A percentile compares a stretch with the other conserved stretches of the same genome.
These are phyloP conservation scores for Tylochromis polylepis DNA, from an alignment of 2,113 vertebrate species.

Conservation along the genomic window DNA sequence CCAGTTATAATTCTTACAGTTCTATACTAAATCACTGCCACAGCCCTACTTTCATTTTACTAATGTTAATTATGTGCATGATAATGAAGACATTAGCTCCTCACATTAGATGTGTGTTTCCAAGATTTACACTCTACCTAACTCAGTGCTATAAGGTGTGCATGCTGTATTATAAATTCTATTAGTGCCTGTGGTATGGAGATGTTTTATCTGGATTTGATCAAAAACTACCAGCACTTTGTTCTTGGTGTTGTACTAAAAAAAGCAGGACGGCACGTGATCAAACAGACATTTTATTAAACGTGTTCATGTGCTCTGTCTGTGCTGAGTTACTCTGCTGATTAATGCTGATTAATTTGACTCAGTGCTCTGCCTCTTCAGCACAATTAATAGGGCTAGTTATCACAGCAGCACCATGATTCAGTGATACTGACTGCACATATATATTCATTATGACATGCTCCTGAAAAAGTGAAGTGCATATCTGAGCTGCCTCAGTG, in stretches of 20 bases:
- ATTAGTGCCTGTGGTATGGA: background rate
- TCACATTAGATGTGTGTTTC: background rate
- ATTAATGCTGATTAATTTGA: conserved; percentile 40
- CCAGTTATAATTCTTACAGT: background rate
- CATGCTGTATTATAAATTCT: background rate
- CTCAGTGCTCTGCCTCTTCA: background rate
- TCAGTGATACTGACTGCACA: background rate
- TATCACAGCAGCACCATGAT: background rate
- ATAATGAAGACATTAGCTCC: background rate
- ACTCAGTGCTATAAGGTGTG: background rate
- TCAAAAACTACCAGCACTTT: background rate
- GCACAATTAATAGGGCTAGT: conserved; percentile 18
- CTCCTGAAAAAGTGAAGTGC: background rate
- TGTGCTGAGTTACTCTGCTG: background rate
- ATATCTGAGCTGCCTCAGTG: background rate
- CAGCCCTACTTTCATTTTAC: background rate
- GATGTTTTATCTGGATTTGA: background rate
- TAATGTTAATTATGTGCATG: background rate
- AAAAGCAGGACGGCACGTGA: background rate
- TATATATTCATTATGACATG: background rate
- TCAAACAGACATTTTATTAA: conserved; percentile 42
- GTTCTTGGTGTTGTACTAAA: background rate
- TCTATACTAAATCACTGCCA: background rate
- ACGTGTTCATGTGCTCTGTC: conserved; percentile 5
- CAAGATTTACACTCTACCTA: background rate